Evolutionary conservation across 2,113 vertebrate species (phyloP), one percentile per base, ranked within the genome.

Genomic region (Prunella himalayana): DNA sequence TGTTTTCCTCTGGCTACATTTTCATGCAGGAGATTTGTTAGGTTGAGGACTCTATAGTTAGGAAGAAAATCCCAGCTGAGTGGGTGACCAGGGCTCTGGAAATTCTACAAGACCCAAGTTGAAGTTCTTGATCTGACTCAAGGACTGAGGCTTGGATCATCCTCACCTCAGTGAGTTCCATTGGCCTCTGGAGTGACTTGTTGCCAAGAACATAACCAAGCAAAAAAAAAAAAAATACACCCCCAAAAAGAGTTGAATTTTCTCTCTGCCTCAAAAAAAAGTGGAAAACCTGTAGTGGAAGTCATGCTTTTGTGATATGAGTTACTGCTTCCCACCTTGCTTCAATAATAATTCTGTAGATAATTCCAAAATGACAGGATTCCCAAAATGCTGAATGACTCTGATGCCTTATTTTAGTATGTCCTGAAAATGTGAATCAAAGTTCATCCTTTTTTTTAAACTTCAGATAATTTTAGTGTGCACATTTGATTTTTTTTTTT

Each of bases 21-120:
- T 92, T 75, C 31, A 37, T 31, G 60, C 37, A 51, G 61, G 51
- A n/a, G 19, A 17, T 57, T 66, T 75, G 13, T 76, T 65, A 30
- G 70, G 18, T 50, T 0, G 1, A 63, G 56, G 35, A 17, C 1
- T 87, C 79, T 15, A 0, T 31, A 15, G 33, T 15, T 30, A 22
- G 41, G 16, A 77, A 51, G 45, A 33, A 78, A 41, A 78, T 42
- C 25, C 4, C 41, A 69, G 3, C 39, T 5, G 1, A 30, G 19
- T 39, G 76, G 54, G 6, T 88, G 35, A 51, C 22, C 42, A 71
- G 47, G 23, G 31, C 35, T 28, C 27, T 42, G 50, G 11, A 50
- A 78, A 82, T 24, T 50, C 14, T 11, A 8, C 5, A 11, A 75
- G 7, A 53, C 41, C 5, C 27, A 50, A 33, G 14, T 0, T 59